Evolutionary conservation across 2,888 invertebrate species (phyloP).

Genomic region (Vesta saturnalis): DNA sequence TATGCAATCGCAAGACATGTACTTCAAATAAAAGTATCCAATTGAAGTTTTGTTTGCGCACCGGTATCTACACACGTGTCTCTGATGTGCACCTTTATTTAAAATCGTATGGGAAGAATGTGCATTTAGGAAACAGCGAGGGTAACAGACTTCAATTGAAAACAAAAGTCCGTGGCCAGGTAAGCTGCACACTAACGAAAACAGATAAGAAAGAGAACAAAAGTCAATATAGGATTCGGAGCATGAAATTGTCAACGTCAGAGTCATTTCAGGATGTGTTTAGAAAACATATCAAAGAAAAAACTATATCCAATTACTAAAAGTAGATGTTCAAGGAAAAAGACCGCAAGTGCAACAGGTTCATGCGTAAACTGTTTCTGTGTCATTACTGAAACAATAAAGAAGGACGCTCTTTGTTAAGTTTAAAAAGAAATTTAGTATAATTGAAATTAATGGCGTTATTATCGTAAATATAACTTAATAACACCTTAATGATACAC

Average conservation of each 20-base stretch:
- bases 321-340: constrained; percentile 20
- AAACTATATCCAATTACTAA: constrained; percentile 38
- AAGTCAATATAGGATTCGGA: constrained; percentile 35
- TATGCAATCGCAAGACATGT: constrained; percentile 10
- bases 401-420: neutral
- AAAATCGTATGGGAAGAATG: constrained; percentile 42
- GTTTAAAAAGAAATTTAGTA: neutral
- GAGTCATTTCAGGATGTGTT: constrained; percentile 33
- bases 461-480: neutral
- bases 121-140: constrained; percentile 37
- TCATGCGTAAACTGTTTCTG: neutral
- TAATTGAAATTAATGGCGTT: neutral
- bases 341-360: constrained; percentile 30
- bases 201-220: constrained; percentile 26
- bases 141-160: constrained; percentile 46
- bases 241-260: constrained; percentile 35
- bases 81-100: constrained; percentile 42
- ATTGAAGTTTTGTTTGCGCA: constrained; percentile 18
- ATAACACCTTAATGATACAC: constrained; percentile 8
- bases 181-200: constrained; percentile 24
- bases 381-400: neutral
- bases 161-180: constrained; percentile 39
- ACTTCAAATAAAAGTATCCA: constrained; percentile 18
- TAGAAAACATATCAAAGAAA: constrained; percentile 32
- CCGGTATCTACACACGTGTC: constrained; percentile 23